Evolutionary conservation across 1,140 invertebrate genomes (phyloP).

Genomic region (Thalassaphorura encarpata): DNA sequence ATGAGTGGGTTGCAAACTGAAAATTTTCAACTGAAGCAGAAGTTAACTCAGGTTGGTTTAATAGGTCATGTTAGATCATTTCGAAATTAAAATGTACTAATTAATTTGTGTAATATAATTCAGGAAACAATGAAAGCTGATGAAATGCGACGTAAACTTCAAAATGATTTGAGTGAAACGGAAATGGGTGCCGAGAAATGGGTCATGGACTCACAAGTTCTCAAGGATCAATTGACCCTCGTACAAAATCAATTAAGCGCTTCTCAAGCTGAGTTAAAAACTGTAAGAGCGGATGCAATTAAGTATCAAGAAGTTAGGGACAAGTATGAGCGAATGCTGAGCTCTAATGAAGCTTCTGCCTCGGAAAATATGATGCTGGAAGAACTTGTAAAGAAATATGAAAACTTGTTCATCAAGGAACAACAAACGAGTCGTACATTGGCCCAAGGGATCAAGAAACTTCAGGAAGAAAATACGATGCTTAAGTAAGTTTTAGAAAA

Average conservation of each 20-base stretch:
- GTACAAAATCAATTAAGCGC: slow-evolving; percentile 17
- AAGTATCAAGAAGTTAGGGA: slow-evolving; percentile 5
- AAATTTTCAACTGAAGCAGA: slow-evolving; percentile 15
- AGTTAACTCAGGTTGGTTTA: slow-evolving; percentile 14
- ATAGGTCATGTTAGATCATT: no score
- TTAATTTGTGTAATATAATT: neutral
- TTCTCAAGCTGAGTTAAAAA: slow-evolving; percentile 22
- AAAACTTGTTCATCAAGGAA: slow-evolving; percentile 26
- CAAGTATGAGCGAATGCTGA: slow-evolving; percentile 12
- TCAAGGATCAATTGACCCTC: slow-evolving; percentile 16
- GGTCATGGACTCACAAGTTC: slow-evolving; percentile 18
- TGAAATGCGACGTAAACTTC: slow-evolving; percentile 9
- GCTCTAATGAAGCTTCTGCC: neutral
- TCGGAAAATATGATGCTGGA: neutral
- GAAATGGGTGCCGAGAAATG: slow-evolving; percentile 24
- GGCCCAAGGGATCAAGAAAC: slow-evolving; percentile 6
- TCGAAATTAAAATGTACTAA: neutral
- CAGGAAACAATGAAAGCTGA: slow-evolving; percentile 11
- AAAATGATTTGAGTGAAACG: slow-evolving; percentile 10
- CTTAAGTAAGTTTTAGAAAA: slow-evolving; percentile 12
- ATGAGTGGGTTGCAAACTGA: slow-evolving; percentile 5
- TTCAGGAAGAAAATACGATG: slow-evolving; percentile 19
- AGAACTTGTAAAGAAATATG: slow-evolving; percentile 21
- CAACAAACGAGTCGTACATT: slow-evolving; percentile 13
- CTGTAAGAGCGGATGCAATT: slow-evolving; percentile 1